Evolutionary conservation across 2,888 invertebrate species (phyloP).

Genomic region (Oscheius sp.): DNA sequence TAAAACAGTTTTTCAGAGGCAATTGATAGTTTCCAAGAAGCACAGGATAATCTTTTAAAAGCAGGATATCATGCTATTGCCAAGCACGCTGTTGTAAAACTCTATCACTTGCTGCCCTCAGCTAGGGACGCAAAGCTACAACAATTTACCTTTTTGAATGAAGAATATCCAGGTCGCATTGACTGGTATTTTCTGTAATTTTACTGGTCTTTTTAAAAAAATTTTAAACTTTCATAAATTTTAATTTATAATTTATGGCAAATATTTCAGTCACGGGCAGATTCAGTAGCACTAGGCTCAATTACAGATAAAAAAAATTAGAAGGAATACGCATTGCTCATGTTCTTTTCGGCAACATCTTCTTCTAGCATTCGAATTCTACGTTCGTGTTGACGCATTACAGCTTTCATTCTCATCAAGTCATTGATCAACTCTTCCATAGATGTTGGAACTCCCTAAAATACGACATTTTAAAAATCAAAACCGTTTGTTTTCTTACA

Average conservation of each 20-base stretch:
- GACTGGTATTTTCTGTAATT: constrained; percentile 21
- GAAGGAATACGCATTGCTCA: constrained; percentile 60
- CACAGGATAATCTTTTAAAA: too few relatives aligned
- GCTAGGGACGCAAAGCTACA: not conserved
- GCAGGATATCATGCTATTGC: constrained; percentile 34
- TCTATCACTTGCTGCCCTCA: not conserved
- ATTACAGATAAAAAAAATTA: not conserved
- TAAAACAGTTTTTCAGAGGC: too few relatives aligned
- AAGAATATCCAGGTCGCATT: constrained; percentile 17
- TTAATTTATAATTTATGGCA: too few relatives aligned
- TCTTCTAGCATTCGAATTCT: constrained; percentile 69
- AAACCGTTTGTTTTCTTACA: not conserved
- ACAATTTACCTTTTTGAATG: constrained; percentile 12
- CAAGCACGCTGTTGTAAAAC: constrained; percentile 23
- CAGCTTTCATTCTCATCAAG: constrained; percentile 66
- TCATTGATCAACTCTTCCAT: constrained; percentile 60
- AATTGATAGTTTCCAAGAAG: too few relatives aligned
- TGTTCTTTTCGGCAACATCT: constrained; percentile 61
- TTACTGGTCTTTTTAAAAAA: not conserved
- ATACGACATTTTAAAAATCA: not conserved
- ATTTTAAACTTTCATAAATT: not conserved
- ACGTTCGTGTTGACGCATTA: constrained; percentile 69
- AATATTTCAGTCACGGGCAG: too few relatives aligned
- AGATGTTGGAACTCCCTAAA: constrained; percentile 44
- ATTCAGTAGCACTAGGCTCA: too few relatives aligned